These are phyloP conservation scores for Hofmannophila pseudospretella DNA, from an alignment of 2,888 invertebrate species.

Conservation along the genomic window DNA sequence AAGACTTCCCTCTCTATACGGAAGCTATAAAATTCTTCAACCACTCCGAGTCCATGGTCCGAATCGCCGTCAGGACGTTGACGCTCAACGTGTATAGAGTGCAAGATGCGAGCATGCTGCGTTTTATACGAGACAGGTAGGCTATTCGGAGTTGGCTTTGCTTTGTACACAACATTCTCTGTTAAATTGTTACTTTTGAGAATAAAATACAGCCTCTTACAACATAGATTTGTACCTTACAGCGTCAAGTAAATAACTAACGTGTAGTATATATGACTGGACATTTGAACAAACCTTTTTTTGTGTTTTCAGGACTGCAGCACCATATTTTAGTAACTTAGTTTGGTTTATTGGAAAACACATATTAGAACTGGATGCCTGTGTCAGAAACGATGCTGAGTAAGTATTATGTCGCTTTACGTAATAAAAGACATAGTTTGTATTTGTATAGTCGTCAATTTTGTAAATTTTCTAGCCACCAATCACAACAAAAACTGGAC, in stretches of 20 bases:
- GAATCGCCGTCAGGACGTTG: slow-evolving; percentile 98
- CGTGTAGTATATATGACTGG: too few species aligned
- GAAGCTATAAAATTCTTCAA: slow-evolving; percentile 99
- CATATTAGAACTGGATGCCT: slow-evolving; percentile 95
- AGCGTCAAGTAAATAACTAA: too few species aligned
- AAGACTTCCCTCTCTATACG: slow-evolving; percentile 99
- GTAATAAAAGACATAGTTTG: neutral
- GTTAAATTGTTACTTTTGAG: slow-evolving; percentile 1
- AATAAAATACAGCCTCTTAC: too few species aligned
- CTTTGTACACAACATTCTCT: neutral
- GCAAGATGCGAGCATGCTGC: slow-evolving; percentile 95
- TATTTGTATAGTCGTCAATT: slow-evolving; percentile 12
- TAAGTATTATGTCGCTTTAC: slow-evolving; percentile 75
- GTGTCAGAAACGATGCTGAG: slow-evolving; percentile 97
- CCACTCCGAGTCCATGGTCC: slow-evolving; percentile 98
- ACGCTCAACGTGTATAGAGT: slow-evolving; percentile 98
- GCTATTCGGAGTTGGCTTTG: too few species aligned
- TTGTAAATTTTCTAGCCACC: slow-evolving; percentile 82
- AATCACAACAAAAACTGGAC: slow-evolving; percentile 92
- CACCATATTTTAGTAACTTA: slow-evolving; percentile 98
- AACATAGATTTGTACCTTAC: too few species aligned
- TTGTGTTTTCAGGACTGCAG: slow-evolving; percentile 91
- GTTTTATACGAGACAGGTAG: slow-evolving; percentile 93
- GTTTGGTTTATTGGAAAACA: slow-evolving; percentile 99
- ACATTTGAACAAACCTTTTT: too few species aligned